Base-by-base conservation (phyloP, 2,888 invertebrate species). In the Morpho helenor region DNA sequence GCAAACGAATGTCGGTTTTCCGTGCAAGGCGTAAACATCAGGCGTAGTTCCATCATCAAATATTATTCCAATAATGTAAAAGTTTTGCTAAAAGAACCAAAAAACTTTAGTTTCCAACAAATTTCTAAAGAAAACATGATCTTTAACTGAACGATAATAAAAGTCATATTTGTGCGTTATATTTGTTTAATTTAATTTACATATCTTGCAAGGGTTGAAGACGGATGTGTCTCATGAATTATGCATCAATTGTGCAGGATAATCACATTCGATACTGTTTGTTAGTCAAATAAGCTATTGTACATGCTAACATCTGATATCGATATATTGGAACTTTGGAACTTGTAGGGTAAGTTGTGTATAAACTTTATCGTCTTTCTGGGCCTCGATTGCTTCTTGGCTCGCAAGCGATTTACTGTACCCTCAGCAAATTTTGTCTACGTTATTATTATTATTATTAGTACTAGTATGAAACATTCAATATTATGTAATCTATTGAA, bases 281-380 rank as follows among this genome's bases (percentile, higher is more conserved):
- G 87, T 87, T 87, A 89, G 87, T 84, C 87, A 89, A 88, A 87
- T 88, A 86, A 82, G 82, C 77, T 68, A 84, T 87, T 86, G 85
- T 84, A 73, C 72, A 67, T 69, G 74, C 72, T 74, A 70, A 74
- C 77, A 79, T 82, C 76, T 73, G 76, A 80, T 82, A 77, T 72
- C 67, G 71, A 68, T 66, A 72, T 61, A 58, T 60, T 58, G 60
- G 61, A 56, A 66, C 60, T 60, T 53, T 51, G 48, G 41, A 62
- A 52, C 52, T 52, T 57, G 53, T 52, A 54, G 49, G 47, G 55
- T 52, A 61, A 55, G 54, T 52, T 57, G 57, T 48, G 40, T 43
- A 43, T 10, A 49, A 55, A 49, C 23, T 49, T 54, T 49, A 49
- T 49, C 43, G 39, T 47, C 40, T 47, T 48, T 40, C 9, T 9